Evolutionary conservation across 2,888 invertebrate species (phyloP).

Genomic region (Drosophila incognita): DNA sequence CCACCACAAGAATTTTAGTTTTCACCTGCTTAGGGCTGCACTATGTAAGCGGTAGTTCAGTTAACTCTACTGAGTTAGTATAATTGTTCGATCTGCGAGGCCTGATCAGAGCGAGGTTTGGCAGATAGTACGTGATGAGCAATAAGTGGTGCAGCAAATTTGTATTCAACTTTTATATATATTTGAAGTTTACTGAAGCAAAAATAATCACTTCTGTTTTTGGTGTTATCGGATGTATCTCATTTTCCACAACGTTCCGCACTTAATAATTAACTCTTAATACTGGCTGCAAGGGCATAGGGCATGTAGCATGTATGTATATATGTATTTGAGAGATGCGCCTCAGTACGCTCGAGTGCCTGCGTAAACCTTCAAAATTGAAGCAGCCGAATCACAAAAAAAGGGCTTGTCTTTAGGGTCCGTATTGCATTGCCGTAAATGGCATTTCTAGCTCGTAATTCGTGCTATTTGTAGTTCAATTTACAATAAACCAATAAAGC

Average conservation of each 20-base stretch:
- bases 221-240: neutral
- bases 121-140: neutral
- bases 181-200: neutral
- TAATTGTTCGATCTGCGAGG: neutral
- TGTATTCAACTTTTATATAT: neutral
- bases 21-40: neutral
- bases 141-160: neutral
- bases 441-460: constrained; percentile 42
- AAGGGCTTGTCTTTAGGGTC: constrained; percentile 66
- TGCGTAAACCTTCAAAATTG: constrained; percentile 66
- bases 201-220: neutral
- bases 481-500: constrained; percentile 69
- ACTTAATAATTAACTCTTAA: constrained; percentile 11
- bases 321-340: constrained; percentile 42
- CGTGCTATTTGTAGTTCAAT: constrained; percentile 61
- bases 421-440: constrained; percentile 67
- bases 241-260: neutral
- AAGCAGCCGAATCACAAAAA: constrained; percentile 25
- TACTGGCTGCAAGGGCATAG: constrained; percentile 38
- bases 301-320: neutral
- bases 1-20: neutral
- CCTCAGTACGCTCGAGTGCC: constrained; percentile 68
- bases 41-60: neutral
- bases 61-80: neutral
- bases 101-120: neutral